Evolutionary conservation across 1,140 invertebrate genomes (phyloP), one percentile per base, ranked within the genome.

Genomic region (Aphaenogaster rudis): DNA sequence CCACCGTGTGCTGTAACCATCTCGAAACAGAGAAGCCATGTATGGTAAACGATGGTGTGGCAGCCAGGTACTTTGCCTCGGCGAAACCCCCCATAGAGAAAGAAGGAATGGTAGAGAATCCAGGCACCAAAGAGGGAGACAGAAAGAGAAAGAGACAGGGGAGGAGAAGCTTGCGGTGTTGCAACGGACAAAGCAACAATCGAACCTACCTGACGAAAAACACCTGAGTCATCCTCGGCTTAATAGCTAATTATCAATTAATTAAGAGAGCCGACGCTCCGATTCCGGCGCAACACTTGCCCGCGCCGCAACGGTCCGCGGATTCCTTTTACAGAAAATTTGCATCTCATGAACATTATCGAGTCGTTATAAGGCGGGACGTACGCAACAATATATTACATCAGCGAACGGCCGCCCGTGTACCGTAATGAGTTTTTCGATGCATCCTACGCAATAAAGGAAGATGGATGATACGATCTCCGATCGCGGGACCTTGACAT

Each of bases 221-320:
- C 48, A 39, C 9, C 39, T 50, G 64, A 90, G 86, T 92, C 91
- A 92, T 88, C 59, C 39, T 74, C 86, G 78, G 45, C 57, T 91
- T 92, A 92, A 90, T 90, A 90, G 80, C 84, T 88, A 90, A 91
- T 92, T 88, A 90, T 88, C 84, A 86, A 90, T 91, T 90, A 88
- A 92, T 88, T 90, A 86, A 86, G 45, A 67, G 33, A 80, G 52
- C 59, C 69, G 69, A 71, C 80, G 69, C 63, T 69, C 57, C 33
- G 81, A 74, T 84, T 84, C 50, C 61, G n/a, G 48, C 67, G 42
- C 61, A 72, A 80, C 66, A 86, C 64, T 82, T 42, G 67, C 28
- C 15, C 15, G 28, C 54, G 11, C 5, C 33, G 54, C 59, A 15
- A 48, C 42, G 45, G 39, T n/a, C 39, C 17, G 36, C 5, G 17